phyloP scores from a whole-genome alignment of 1,140 invertebrate species.

The Ceratoteleas bidentatus region DNA sequence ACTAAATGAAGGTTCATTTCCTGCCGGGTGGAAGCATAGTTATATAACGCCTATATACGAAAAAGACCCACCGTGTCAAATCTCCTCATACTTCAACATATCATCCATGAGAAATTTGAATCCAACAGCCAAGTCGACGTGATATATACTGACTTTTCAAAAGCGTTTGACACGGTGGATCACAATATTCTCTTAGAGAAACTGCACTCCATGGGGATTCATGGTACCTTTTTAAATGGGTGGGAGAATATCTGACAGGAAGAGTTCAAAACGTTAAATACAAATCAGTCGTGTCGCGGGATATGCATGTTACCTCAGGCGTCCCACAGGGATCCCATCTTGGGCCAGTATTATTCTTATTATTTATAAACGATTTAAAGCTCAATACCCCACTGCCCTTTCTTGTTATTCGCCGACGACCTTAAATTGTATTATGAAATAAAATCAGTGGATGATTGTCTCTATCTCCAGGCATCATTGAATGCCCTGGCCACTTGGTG shows the following conservation, averaged over 20 bases:
- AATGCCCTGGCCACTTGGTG: too few relatives aligned
- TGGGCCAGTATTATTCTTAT: not conserved
- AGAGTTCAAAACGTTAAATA: not conserved
- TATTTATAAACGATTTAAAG: not conserved
- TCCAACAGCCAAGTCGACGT: not conserved
- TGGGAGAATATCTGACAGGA: too few relatives aligned
- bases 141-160: not conserved
- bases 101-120: not conserved
- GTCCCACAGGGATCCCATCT: not conserved
- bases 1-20: too few relatives aligned
- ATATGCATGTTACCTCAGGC: not conserved
- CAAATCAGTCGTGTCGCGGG: not conserved
- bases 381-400: not conserved
- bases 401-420: too few relatives aligned
- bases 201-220: not conserved
- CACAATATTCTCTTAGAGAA: not conserved
- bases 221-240: not conserved
- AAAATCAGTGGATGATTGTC: too few relatives aligned
- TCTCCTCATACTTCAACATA: too few relatives aligned
- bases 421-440: too few relatives aligned
- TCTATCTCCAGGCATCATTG: too few relatives aligned
- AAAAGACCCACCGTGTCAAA: too few relatives aligned
- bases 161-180: not conserved
- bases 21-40: too few relatives aligned
- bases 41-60: too few relatives aligned